Evolutionary conservation across 2,113 vertebrate species (phyloP), one percentile per base, ranked within the genome.

Genomic region (Pachyramphus minor): DNA sequence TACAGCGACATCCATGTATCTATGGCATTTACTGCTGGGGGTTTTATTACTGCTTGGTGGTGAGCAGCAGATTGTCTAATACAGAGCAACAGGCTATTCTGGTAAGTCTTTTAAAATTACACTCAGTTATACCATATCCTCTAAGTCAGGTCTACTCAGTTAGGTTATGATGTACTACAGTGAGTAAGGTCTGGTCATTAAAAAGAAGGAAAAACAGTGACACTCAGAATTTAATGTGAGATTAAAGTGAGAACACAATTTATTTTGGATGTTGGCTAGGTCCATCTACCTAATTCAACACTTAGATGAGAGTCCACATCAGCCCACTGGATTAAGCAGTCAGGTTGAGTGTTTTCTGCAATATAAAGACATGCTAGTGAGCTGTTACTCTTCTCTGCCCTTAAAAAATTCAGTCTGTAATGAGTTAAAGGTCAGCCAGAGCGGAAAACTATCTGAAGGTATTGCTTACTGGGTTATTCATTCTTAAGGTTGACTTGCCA

Each of bases 201-300:
- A 49, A 82, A 88, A 59, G 42, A 50, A 62, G 28, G 13, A 62
- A 83, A 77, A 21, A 41, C 10, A 17, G 86, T 13, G 33, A 45
- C 13, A 62, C 2, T 31, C 2, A 4, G 14, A 64, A 64, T 94
- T 45, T 33, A 28, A 45, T 8, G 24, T 18, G 30, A 74, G 8
- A 49, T 44, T 49, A 60, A 22, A 77, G 37, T 0, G 0, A 92
- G 42, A 59, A 68, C n/a, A 63, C 4, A 21, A 59, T 0, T 0
- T 45, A 62, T 35, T 88, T 69, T 37, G 45, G 25, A 50, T 55
- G 33, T 33, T 69, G 73, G 20, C 12, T 69, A 37, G 5, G 20
- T 60, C 12, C 21, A 66, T 58, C 15, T 45, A 63, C 18, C 35
- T 47, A 74, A 68, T 10, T 24, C 12, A 73, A 62, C 15, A 37